Evolutionary conservation across 2,113 vertebrate species (phyloP).

Genomic region (Pachyramphus minor): DNA sequence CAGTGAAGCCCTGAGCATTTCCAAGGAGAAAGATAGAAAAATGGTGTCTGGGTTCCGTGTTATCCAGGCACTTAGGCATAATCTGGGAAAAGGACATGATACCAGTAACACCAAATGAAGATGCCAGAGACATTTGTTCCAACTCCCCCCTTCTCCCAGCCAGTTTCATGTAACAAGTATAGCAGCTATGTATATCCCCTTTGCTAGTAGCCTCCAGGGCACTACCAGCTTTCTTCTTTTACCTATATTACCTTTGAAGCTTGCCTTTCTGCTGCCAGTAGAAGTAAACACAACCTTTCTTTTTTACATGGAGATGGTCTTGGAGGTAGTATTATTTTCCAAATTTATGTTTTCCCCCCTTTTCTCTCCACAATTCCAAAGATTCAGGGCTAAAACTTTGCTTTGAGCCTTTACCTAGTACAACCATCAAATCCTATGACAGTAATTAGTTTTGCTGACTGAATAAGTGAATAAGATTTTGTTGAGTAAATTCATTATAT

Average conservation of each 20-base stretch:
- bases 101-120: not conserved
- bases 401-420: not conserved
- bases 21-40: not conserved
- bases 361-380: not conserved
- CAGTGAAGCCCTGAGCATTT: not conserved
- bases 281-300: not conserved
- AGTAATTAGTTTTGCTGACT: not conserved
- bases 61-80: not conserved
- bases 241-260: not conserved
- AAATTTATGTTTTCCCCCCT: not conserved
- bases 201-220: not conserved
- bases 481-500: not conserved
- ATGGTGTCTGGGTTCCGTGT: not conserved
- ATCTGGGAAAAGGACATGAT: not conserved
- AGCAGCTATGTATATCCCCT: not conserved
- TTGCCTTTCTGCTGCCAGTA: not conserved
- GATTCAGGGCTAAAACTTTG: not conserved
- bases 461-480: not conserved
- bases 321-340: not conserved
- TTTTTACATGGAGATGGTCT: not conserved
- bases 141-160: not conserved
- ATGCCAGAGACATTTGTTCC: not conserved
- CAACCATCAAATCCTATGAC: not conserved
- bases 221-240: not conserved
- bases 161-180: not conserved